These are phyloP conservation scores for Carcina quercana DNA, from an alignment of 2,888 invertebrate genomes.

Conservation along the genomic window DNA sequence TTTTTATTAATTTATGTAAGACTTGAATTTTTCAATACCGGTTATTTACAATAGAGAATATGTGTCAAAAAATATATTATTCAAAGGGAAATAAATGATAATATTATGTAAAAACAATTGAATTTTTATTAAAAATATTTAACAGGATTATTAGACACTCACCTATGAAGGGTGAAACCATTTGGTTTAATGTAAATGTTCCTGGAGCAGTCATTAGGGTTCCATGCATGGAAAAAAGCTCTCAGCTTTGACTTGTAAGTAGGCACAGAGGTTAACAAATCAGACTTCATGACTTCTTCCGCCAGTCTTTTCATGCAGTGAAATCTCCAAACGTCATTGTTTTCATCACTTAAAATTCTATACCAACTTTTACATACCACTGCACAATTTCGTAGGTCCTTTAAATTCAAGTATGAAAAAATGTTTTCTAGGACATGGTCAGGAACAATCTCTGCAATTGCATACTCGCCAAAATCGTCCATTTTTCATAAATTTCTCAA, in stretches of 20 bases:
- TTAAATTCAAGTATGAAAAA: slow-evolving; percentile 92
- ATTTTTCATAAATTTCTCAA: slow-evolving; percentile 17
- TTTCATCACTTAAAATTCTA: slow-evolving; percentile 91
- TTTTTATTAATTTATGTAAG: too few species aligned
- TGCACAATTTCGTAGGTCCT: slow-evolving; percentile 91
- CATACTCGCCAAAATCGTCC: slow-evolving; percentile 41
- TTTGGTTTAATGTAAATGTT: slow-evolving; percentile 98
- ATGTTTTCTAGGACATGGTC: slow-evolving; percentile 91
- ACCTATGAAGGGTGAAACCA: slow-evolving; percentile 96
- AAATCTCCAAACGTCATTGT: slow-evolving; percentile 95
- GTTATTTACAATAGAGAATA: background rate
- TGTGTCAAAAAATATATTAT: background rate
- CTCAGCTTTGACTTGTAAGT: slow-evolving; percentile 95
- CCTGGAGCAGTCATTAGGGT: slow-evolving; percentile 96
- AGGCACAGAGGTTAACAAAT: slow-evolving; percentile 89
- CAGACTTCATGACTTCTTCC: slow-evolving; percentile 90
- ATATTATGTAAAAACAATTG: too few species aligned
- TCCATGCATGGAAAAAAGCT: slow-evolving; percentile 97
- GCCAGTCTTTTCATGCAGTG: slow-evolving; percentile 91
- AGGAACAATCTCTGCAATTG: slow-evolving; percentile 45
- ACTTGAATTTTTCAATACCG: too few species aligned
- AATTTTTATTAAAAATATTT: too few species aligned
- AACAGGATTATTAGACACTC: too few species aligned
- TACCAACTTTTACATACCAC: slow-evolving; percentile 96
- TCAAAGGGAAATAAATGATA: background rate